A percentile compares a stretch with the other conserved stretches of the same genome.
phyloP scores from a whole-genome alignment of 2,113 vertebrate genomes.

The Regulus satrapa region DNA sequence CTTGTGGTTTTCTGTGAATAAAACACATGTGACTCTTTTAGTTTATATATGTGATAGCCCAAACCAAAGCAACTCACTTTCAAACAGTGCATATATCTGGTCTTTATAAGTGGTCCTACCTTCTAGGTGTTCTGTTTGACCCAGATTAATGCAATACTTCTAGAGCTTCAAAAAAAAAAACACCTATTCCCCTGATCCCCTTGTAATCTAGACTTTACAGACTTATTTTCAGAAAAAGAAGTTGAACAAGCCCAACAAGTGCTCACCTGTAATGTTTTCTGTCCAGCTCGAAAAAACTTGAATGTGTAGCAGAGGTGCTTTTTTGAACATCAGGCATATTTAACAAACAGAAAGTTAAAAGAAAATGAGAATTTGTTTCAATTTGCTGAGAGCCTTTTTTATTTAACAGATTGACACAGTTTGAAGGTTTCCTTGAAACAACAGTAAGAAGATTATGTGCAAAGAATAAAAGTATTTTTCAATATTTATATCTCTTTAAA shows the following conservation, averaged over 20 bases:
- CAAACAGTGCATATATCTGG: background rate
- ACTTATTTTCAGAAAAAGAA: background rate
- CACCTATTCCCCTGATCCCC: rapidly evolving
- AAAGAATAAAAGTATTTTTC: background rate
- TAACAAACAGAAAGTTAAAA: background rate
- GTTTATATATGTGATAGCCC: background rate
- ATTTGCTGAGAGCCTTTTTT: background rate
- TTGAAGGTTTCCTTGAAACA: background rate
- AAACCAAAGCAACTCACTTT: background rate
- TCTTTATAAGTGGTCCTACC: background rate
- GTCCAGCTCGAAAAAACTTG: background rate
- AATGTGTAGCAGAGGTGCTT: background rate
- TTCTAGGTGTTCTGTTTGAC: background rate
- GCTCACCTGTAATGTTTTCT: background rate
- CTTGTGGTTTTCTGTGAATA: background rate
- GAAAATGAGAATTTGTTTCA: background rate
- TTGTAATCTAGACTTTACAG: background rate
- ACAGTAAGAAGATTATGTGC: background rate
- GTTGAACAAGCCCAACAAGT: background rate
- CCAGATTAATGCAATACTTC: background rate
- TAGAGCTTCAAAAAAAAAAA: background rate
- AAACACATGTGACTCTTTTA: background rate
- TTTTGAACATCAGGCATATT: background rate
- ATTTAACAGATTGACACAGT: background rate
- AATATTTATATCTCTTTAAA: background rate